phyloP scores from a whole-genome alignment of 2,888 invertebrate genomes.

The Imbricaverruca yamaguchii region DNA sequence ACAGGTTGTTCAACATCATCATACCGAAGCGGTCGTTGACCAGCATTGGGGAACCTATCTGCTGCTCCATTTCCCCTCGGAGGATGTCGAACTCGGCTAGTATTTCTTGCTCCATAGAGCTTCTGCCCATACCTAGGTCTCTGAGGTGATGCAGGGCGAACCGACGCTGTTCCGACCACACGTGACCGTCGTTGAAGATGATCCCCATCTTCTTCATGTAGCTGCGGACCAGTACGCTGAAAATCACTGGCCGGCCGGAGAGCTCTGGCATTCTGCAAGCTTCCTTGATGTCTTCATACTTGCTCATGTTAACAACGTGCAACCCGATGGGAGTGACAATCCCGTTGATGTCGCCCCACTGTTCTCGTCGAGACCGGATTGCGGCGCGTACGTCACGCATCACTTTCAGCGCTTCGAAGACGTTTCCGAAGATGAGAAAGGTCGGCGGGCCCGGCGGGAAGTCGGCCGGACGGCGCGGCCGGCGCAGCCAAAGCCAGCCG shows the following conservation, averaged over 20 bases:
- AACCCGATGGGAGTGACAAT: neutral
- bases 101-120: neutral
- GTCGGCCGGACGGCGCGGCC: neutral
- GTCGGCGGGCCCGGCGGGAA: neutral
- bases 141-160: neutral
- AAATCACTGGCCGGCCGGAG: neutral
- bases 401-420: neutral
- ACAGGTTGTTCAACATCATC: no score
- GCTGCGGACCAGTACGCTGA: neutral
- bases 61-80: no score
- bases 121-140: neutral
- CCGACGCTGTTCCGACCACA: neutral
- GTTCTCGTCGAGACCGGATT: neutral
- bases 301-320: neutral
- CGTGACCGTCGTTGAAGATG: neutral
- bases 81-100: neutral
- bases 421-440: neutral
- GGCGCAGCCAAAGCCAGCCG: neutral
- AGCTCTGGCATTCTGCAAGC: neutral
- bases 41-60: neutral
- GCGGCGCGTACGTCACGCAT: neutral
- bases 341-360: constrained; percentile 11
- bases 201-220: neutral
- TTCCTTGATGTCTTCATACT: neutral
- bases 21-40: neutral